phyloP scores from a whole-genome alignment of 1,140 invertebrate species.

The Drosophila aff. region DNA sequence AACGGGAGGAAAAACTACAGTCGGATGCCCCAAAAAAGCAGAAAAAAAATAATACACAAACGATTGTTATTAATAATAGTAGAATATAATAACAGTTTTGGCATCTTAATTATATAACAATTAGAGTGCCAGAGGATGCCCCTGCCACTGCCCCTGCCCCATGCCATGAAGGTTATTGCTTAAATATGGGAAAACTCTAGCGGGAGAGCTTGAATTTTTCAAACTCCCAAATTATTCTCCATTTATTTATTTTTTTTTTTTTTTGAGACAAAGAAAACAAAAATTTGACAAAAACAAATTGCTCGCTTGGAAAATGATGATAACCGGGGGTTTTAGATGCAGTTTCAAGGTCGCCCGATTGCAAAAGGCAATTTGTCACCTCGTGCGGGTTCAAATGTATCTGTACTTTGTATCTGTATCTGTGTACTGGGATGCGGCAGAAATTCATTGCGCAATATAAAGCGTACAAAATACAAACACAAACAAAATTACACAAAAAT shows the following conservation, averaged over 20 bases:
- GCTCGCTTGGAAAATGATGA: constrained; percentile 60
- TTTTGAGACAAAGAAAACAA: constrained; percentile 75
- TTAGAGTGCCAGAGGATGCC: constrained; percentile 50
- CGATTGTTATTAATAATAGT: constrained; percentile 65
- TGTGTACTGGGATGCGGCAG: constrained; percentile 16
- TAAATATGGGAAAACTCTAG: constrained; percentile 41
- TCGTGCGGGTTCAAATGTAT: constrained; percentile 28
- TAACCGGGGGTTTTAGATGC: constrained; percentile 44
- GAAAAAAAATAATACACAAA: constrained; percentile 21
- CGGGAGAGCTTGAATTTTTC: constrained; percentile 1
- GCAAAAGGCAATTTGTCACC: constrained; percentile 71
- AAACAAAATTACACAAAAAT: constrained; percentile 26
- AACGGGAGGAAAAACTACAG: constrained; percentile 19
- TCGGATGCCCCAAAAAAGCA: constrained; percentile 23
- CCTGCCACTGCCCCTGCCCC: not conserved
- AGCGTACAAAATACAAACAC: constrained; percentile 1
- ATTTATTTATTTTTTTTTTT: constrained; percentile 50
- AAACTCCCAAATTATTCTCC: constrained; percentile 55
- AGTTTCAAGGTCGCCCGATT: constrained; percentile 68
- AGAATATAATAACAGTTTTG: constrained; percentile 78
- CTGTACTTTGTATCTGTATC: constrained; percentile 32
- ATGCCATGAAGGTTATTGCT: constrained; percentile 3
- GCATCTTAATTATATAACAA: constrained; percentile 81
- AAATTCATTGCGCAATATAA: constrained; percentile 59
- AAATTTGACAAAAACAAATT: constrained; percentile 66